phyloP scores from a whole-genome alignment of 2,888 invertebrate genomes.

The Nomada fabriciana region DNA sequence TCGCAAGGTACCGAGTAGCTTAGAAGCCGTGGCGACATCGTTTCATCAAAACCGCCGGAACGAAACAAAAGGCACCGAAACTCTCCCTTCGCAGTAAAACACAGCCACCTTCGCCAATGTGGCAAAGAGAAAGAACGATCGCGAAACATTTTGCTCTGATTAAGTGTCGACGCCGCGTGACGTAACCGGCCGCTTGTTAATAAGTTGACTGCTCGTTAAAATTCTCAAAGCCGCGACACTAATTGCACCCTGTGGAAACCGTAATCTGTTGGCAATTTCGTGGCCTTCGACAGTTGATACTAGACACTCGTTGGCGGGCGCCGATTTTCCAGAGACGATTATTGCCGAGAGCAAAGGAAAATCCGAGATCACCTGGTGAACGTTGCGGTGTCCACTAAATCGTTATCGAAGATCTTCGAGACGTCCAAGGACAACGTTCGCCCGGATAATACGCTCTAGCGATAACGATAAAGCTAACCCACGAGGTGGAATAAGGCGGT shows the following conservation, averaged over 20 bases:
- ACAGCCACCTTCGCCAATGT: background rate
- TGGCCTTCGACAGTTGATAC: background rate
- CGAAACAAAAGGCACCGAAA: background rate
- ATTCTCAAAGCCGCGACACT: background rate
- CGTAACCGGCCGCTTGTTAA: background rate
- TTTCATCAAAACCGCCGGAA: background rate
- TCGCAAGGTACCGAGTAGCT: background rate
- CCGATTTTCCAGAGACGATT: background rate
- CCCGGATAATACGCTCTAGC: background rate
- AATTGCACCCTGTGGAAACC: constrained; percentile 9
- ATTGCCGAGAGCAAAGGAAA: too few relatives aligned
- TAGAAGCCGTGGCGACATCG: background rate
- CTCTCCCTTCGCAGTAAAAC: background rate
- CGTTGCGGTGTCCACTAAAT: too few relatives aligned
- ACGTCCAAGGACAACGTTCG: constrained; percentile 12
- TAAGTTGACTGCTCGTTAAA: background rate
- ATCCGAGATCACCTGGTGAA: too few relatives aligned
- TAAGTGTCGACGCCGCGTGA: background rate
- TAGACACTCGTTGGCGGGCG: background rate
- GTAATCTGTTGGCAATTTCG: background rate
- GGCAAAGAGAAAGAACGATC: background rate
- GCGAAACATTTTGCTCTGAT: too few relatives aligned
- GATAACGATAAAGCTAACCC: constrained; percentile 13
- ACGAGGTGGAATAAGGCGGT: background rate
- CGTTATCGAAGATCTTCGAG: too few relatives aligned